Conservation (phyloP, 1,140 invertebrate species). For the Carposina sasakii region DNA sequence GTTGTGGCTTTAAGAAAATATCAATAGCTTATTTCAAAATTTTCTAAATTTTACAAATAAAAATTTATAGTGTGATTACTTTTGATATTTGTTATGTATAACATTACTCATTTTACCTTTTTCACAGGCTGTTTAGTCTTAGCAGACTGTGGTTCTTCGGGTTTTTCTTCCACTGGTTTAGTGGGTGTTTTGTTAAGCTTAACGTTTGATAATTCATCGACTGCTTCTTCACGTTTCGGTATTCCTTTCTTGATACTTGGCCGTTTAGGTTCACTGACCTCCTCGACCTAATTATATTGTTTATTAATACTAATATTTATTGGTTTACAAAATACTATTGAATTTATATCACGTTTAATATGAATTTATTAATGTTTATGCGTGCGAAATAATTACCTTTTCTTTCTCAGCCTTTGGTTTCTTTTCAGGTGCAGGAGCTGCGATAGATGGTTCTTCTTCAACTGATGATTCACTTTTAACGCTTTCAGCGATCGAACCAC, state of each 20-base stretch:
- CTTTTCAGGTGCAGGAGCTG: conserved; percentile 50
- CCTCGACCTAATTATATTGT: conserved; percentile 64
- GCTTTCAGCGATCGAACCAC: conserved; percentile 54
- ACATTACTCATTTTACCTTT: conserved; percentile 39
- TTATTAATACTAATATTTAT: too few species aligned
- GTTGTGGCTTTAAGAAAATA: conserved; percentile 44
- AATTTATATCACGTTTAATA: too few species aligned
- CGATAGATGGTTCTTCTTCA: conserved; percentile 53
- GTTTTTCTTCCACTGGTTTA: conserved; percentile 62
- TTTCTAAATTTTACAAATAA: neutral
- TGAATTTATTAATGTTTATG: neutral
- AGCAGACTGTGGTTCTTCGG: conserved; percentile 54
- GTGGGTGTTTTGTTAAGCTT: conserved; percentile 66
- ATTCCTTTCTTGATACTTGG: conserved; percentile 68
- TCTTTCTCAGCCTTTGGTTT: conserved; percentile 59
- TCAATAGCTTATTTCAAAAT: conserved; percentile 12
- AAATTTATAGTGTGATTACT: neutral
- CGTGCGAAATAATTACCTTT: conserved; percentile 16
- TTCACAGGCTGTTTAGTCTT: conserved; percentile 48
- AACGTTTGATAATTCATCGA: conserved; percentile 66
- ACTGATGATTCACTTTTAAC: conserved; percentile 52
- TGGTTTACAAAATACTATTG: too few species aligned
- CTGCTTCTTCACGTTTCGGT: conserved; percentile 72
- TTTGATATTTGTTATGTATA: conserved; percentile 1
- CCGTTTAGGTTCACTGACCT: conserved; percentile 58